Conservation (phyloP, 2,113 vertebrate genomes). For the Marmota flaviventris region DNA sequence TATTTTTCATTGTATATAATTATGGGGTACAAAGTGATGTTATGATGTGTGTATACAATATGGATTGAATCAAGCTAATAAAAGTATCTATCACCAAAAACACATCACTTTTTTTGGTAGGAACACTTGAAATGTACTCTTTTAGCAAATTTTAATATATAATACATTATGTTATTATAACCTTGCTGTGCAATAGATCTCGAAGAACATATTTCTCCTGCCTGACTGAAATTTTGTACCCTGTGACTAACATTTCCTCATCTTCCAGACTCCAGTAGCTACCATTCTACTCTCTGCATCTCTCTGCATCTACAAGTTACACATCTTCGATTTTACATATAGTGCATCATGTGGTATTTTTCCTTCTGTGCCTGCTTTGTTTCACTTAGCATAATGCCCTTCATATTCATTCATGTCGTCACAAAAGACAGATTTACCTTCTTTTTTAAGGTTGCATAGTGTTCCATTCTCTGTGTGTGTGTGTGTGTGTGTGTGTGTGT, state of each 20-base stretch:
- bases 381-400: neutral
- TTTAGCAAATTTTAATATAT: neutral
- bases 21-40: neutral
- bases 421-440: neutral
- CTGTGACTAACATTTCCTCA: neutral
- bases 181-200: neutral
- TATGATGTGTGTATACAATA: neutral
- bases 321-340: neutral
- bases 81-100: neutral
- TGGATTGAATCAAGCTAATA: neutral
- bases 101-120: neutral
- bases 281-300: neutral
- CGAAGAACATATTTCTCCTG: neutral
- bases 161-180: neutral
- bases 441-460: neutral
- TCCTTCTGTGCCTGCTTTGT: neutral
- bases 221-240: neutral
- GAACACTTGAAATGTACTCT: neutral
- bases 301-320: neutral
- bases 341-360: neutral
- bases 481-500: too few species aligned
- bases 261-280: neutral
- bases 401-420: neutral
- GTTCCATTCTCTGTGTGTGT: neutral
- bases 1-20: neutral